phyloP scores from a whole-genome alignment of 2,888 invertebrate species.

The Pharmacophagus antenor region DNA sequence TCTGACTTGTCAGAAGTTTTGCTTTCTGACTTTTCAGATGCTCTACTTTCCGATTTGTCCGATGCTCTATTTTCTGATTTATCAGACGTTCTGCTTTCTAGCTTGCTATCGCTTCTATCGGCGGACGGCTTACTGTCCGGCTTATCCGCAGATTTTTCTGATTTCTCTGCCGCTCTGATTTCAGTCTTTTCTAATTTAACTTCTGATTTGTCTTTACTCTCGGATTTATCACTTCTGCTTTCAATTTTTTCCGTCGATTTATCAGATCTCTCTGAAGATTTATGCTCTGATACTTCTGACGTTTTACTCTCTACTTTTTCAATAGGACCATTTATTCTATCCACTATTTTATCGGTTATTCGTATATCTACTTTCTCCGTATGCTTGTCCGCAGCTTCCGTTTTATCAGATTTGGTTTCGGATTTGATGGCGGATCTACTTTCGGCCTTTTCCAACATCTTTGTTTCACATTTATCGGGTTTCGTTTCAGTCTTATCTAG shows the following conservation, averaged over 20 bases:
- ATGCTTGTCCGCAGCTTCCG: constrained; percentile 27
- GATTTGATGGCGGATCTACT: constrained; percentile 32
- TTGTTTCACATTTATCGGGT: constrained; percentile 28
- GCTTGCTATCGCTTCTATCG: constrained; percentile 24
- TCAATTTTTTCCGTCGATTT: constrained; percentile 22
- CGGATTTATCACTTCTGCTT: constrained; percentile 27
- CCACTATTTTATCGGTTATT: constrained; percentile 20
- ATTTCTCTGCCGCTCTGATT: constrained; percentile 20
- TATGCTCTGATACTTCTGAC: constrained; percentile 23
- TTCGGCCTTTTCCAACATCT: constrained; percentile 33
- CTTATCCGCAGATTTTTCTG: constrained; percentile 38
- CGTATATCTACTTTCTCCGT: constrained; percentile 5
- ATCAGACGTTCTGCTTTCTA: constrained; percentile 40
- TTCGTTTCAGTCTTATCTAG: constrained; percentile 27
- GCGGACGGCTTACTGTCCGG: constrained; percentile 36
- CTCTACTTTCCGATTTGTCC: constrained; percentile 28
- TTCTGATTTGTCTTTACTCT: constrained; percentile 25
- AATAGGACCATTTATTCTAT: constrained; percentile 25
- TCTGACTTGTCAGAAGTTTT: constrained; percentile 39
- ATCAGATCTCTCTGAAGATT: constrained; percentile 16
- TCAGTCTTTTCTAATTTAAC: constrained; percentile 28
- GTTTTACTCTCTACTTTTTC: constrained; percentile 26
- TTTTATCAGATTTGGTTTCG: constrained; percentile 34
- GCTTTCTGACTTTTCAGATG: constrained; percentile 39
- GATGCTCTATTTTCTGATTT: constrained; percentile 33